These are phyloP conservation scores for Coluber constrictor DNA, from an alignment of 2,797 vertebrate genomes.

Conservation along the genomic window DNA sequence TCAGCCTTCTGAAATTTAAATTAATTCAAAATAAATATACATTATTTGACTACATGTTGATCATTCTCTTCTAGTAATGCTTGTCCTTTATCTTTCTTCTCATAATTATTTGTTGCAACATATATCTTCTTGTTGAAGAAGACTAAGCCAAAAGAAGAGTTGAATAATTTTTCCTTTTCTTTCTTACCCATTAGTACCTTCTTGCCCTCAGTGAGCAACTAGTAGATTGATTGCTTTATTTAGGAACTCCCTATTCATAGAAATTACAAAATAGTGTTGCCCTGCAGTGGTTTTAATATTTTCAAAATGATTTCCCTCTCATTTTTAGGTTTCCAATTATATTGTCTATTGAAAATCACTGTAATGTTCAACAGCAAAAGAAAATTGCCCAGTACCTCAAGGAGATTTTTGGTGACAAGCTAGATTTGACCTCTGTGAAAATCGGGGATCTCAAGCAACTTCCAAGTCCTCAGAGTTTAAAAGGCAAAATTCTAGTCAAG, in stretches of 20 bases:
- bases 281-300: not conserved
- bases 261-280: not conserved
- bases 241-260: not conserved
- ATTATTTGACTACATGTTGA: not conserved
- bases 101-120: not conserved
- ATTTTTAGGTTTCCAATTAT: conserved; percentile 87
- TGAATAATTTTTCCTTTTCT: not conserved
- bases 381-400: conserved; percentile 94
- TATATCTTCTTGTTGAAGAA: not conserved
- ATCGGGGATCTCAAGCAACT: conserved; percentile 81
- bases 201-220: not conserved
- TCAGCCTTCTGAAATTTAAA: not conserved
- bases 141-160: not conserved
- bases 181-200: not conserved
- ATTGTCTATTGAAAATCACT: conserved; percentile 96
- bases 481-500: conserved; percentile 96
- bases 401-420: conserved; percentile 88
- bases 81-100: not conserved
- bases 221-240: not conserved
- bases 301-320: not conserved
- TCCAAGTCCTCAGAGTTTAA: conserved; percentile 88
- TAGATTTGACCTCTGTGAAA: conserved; percentile 81
- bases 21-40: not conserved
- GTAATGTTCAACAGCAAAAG: conserved; percentile 93
- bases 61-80: not conserved